Base-by-base conservation (phyloP, 2,797 vertebrate genomes). In the Petrocephalus schoutedeni region DNA sequence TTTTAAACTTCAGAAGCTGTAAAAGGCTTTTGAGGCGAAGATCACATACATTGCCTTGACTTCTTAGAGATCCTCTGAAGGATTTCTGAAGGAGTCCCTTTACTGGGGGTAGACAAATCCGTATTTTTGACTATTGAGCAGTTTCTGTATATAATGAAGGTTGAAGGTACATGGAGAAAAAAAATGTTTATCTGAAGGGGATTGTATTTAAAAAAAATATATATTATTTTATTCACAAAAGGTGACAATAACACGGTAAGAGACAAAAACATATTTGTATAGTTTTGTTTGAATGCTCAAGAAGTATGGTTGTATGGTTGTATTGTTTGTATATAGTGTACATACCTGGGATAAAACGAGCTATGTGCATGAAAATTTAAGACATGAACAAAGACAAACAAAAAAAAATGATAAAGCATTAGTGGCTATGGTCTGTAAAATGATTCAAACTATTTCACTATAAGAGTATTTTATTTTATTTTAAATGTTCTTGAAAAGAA, bases 381-480 rank as follows among this genome's bases (percentile, higher is more conserved):
- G 88, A 94, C 97, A 97, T 96, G 96, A 98, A 96, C 97, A 97
- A 97, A 97, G 96, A 97, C 97, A 97, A 97, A 97, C 96, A 97
- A 96, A 95, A 95, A 95, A 97, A 83, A 16, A 82, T 51, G 97
- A 97, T 96, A 97, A 97, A 98, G 97, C 97, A 98, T 98, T 99
- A 99, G 97, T 98, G 98, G 97, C 97, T 98, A 98, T 97, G 97
- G 97, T 98, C 97, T 99, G 97, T 98, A 98, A 97, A 99, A 97
- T 97, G 97, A 98, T 97, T 96, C 96, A 97, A 98, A 98, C 95
- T 97, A 98, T 98, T 99, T 99, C 98, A 99, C 97, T 98, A 98
- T 98, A 98, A 98, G 97, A 99, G 97, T 97, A 98, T 97, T 99
- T 99, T 98, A 98, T 97, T 99, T 99, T 98, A 97, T 97, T 99